A percentile compares a stretch with the other conserved stretches of the same genome.
These are phyloP conservation scores for Epistrophe grossulariae DNA, from an alignment of 2,888 invertebrate genomes.

Conservation along the genomic window DNA sequence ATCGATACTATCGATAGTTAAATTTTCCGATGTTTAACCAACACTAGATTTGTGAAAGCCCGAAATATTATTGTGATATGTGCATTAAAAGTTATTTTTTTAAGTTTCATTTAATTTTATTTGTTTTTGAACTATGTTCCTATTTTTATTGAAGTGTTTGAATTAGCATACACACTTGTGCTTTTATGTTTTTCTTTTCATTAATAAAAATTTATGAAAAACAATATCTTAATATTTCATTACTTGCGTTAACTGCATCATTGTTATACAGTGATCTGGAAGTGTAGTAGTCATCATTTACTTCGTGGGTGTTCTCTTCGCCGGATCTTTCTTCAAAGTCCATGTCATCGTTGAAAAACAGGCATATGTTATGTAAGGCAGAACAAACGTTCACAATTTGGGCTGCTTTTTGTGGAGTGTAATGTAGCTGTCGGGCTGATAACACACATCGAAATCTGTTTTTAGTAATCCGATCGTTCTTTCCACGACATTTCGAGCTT, in stretches of 20 bases:
- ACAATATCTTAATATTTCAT: no score
- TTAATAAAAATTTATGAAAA: no score
- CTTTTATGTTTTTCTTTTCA: no score
- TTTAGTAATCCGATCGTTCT: background rate
- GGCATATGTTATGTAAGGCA: background rate
- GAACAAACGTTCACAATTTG: background rate
- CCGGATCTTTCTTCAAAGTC: background rate
- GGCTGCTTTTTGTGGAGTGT: background rate
- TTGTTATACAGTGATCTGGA: no score
- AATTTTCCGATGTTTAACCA: no score
- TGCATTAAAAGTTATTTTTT: background rate
- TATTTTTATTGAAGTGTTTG: no score
- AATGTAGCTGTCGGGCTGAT: background rate
- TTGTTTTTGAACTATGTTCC: background rate
- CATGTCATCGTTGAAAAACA: background rate
- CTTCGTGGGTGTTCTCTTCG: background rate
- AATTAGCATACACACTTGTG: no score
- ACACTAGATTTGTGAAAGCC: no score
- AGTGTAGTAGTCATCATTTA: background rate
- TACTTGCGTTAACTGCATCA: no score
- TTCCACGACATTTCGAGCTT: background rate
- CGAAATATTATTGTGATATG: background rate
- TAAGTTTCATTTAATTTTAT: background rate
- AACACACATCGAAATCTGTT: slow-evolving; percentile 9
- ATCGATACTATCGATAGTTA: no score